Percentiles rank a stretch among this genome's conserved stretches.
phyloP scores from a whole-genome alignment of 2,888 invertebrate species.

The Julus scandinavius region DNA sequence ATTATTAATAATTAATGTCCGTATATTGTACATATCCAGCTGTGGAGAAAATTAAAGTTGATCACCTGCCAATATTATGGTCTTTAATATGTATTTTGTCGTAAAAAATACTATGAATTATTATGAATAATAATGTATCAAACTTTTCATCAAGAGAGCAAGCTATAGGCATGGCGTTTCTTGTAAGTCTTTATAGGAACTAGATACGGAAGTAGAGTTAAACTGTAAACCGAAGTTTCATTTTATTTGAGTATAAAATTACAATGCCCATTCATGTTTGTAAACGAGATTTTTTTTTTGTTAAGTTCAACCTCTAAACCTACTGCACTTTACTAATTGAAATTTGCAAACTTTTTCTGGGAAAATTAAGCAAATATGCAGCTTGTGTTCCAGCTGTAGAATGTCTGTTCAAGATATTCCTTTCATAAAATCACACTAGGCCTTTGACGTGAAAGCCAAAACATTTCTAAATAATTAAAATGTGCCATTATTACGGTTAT shows the following conservation, averaged over 20 bases:
- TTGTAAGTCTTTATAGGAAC: too few relatives aligned
- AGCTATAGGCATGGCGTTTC: too few relatives aligned
- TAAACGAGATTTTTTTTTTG: not conserved
- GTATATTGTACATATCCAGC: not conserved
- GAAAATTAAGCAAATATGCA: not conserved
- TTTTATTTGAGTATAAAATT: not conserved
- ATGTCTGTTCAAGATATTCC: not conserved
- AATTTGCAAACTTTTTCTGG: not conserved
- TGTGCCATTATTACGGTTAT: not conserved
- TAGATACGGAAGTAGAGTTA: too few relatives aligned
- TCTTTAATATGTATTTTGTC: not conserved
- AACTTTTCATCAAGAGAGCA: too few relatives aligned
- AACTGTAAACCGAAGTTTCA: too few relatives aligned
- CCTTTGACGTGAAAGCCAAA: not conserved
- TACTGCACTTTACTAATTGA: constrained; percentile 29
- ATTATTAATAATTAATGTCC: not conserved
- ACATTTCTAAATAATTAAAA: constrained; percentile 45
- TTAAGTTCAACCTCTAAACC: not conserved
- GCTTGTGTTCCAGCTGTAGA: not conserved
- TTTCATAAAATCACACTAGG: not conserved
- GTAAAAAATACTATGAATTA: too few relatives aligned
- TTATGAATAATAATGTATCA: too few relatives aligned
- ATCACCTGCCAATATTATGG: not conserved
- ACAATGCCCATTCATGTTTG: not conserved
- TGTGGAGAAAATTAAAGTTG: not conserved